These are phyloP conservation scores for Casuarius casuarius DNA, from an alignment of 2,113 vertebrate genomes.

Conservation along the genomic window DNA sequence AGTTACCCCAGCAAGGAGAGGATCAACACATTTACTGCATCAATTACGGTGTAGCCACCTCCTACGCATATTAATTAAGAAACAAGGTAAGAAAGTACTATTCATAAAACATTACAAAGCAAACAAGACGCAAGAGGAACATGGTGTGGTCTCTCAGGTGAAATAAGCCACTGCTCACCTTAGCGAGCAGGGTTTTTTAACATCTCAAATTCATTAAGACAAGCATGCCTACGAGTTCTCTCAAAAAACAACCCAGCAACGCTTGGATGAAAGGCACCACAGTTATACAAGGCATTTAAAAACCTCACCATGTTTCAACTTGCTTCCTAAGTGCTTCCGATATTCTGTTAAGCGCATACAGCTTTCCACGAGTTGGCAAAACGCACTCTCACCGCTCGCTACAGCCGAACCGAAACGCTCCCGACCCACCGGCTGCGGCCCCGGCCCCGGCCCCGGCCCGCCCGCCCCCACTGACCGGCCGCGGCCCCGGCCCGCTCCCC, in stretches of 20 bases:
- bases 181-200: too few relatives aligned
- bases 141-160: fast-evolving
- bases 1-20: not conserved
- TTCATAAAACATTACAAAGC: not conserved
- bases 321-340: fast-evolving
- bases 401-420: fast-evolving
- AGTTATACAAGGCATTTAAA: not conserved
- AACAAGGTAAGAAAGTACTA: not conserved
- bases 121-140: not conserved
- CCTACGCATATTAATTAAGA: fast-evolving
- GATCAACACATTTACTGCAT: not conserved
- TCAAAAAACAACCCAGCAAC: not conserved
- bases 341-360: fast-evolving
- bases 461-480: too few relatives aligned
- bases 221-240: not conserved
- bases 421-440: fast-evolving
- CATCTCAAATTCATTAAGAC: not conserved
- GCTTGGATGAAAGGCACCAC: not conserved
- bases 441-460: too few relatives aligned
- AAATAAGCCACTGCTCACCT: not conserved
- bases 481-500: too few relatives aligned
- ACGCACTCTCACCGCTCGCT: fast-evolving
- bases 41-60: too few relatives aligned
- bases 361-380: fast-evolving
- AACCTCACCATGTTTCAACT: not conserved